Base-by-base conservation (phyloP, 1,140 invertebrate genomes). In the Tetragonula clypearis region DNA sequence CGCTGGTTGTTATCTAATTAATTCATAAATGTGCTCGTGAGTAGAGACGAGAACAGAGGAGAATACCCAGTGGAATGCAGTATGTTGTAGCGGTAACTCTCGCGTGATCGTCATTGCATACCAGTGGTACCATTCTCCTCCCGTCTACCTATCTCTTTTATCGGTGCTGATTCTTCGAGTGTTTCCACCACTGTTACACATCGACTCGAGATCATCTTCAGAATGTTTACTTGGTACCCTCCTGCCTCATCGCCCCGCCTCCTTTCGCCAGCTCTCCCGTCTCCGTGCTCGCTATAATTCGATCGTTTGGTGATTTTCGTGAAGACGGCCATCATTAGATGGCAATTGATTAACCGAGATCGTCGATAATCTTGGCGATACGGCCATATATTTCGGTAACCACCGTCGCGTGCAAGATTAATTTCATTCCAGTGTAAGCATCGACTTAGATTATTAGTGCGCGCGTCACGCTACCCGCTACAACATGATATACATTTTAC, bases 1-100 rank as follows among this genome's bases (percentile, higher is more conserved):
- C 83, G 92, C 85, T 82, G 89, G 86, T 91, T 88, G 87, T 93
- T 92, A 93, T 92, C 91, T 92, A 93, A 93, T 93, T 93, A 93
- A 93, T 93, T 92, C 91, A 90, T 90, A 90, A 89, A 87, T 87
- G 89, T 83, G 90, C 82, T 91, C 87, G 74, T 66, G 73, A 73
- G 60, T 62, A 73, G 56, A 58, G 35, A 35, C n/a, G n/a, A 35
- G 21, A 9, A 69, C 58, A 90, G 69, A 77, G 83, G 30, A 62
- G 30, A 62, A 62, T 23, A 62, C 23, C 80, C 85, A 78, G 84
- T 71, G 82, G 75, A 79, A 82, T 68, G 62, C 62, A 74, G 17
- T 41, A 62, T 55, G 60, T n/a, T 72, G 65, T 66, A 62, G 58
- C 56, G 86, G 84, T 79, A 76, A 49, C 30, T 71, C 68, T 77